Conservation (phyloP, 2,113 vertebrate species). For the Bucco capensis region DNA sequence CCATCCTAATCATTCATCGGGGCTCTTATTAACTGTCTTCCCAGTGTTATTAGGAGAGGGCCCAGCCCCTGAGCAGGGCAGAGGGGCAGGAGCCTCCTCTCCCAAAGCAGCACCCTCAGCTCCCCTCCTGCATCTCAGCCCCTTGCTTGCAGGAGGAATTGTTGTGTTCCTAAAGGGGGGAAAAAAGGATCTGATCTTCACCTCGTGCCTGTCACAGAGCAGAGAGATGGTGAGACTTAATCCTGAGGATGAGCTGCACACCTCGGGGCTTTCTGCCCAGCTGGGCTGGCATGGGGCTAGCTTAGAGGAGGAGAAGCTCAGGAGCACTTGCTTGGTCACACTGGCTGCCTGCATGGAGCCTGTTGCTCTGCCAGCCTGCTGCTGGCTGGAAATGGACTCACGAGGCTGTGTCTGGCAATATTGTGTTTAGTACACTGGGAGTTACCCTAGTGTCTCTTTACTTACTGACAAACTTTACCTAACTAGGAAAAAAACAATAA, state of each 20-base stretch:
- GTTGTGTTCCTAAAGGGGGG: rapidly evolving
- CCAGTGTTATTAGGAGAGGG: conserved; percentile 76
- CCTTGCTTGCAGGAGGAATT: rapidly evolving
- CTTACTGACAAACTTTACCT: background rate
- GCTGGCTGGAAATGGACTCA: background rate
- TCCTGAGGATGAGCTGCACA: background rate
- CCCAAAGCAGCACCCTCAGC: background rate
- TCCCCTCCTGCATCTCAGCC: background rate
- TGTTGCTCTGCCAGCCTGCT: background rate
- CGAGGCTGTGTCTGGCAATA: background rate
- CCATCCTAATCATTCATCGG: conserved; percentile 90
- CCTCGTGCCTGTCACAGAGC: background rate
- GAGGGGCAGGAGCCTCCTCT: conserved; percentile 27
- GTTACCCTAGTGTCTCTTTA: rapidly evolving
- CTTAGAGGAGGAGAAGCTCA: background rate
- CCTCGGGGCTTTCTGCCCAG: rapidly evolving
- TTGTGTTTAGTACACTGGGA: rapidly evolving
- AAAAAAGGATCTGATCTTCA: background rate
- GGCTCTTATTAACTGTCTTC: conserved; percentile 92
- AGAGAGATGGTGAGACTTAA: background rate
- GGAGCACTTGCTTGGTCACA: rapidly evolving
- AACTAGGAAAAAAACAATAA: background rate
- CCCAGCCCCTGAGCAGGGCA: conserved; percentile 46
- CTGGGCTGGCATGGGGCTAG: background rate
- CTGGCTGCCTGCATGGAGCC: background rate